Evolutionary conservation across 37 sponge, comb jelly and placozoan genomes (phyloP), one percentile per base, ranked within the genome.

Genomic region (Oscarella lobularis): DNA sequence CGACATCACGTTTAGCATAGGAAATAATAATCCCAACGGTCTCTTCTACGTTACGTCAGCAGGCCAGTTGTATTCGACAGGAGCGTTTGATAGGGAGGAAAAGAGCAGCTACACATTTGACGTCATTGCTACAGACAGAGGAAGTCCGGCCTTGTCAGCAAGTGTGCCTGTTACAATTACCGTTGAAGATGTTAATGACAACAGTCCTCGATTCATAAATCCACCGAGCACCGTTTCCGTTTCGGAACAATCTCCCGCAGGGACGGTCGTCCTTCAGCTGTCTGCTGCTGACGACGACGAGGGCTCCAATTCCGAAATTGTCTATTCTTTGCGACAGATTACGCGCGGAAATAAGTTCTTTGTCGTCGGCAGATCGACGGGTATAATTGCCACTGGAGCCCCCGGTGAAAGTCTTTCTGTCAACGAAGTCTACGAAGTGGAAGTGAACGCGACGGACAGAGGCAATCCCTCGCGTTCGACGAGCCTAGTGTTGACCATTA

Each of bases 111-210:
- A 48, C 60, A 48, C 60, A 48, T 20, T 48, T 9, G 14, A 27
- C 14, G 20, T 48, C 60, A 20, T 27, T 27, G 60, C 60, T 27
- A 27, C 60, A 20, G 60, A 48, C 60, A 27, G 14, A 27, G 67
- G 35, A 1, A 39, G 31, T 3, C 55, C 81, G 40, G 39, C 35
- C 0, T 35, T 37, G 75, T 74, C 74, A 0, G 1, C 81, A 20
- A 36, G 14, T 14, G 75, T 37, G 35, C 3, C 3, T 35, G 75
- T 80, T 41, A 36, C 38, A 9, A 40, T 80, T 2, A 27, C n/a
- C 29, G 75, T 80, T 38, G 37, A 35, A 2, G 81, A 80, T 40
- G 65, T 80, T 36, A 80, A 80, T 40, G 75, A 60, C 67, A 74
- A 80, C 74, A 33, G 70, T 1, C 78, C 78, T 20, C 38, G 60